Percentiles rank a stretch among this genome's conserved stretches.
Conservation (phyloP, 2,113 vertebrate genomes). For the Picathartes gymnocephalus region DNA sequence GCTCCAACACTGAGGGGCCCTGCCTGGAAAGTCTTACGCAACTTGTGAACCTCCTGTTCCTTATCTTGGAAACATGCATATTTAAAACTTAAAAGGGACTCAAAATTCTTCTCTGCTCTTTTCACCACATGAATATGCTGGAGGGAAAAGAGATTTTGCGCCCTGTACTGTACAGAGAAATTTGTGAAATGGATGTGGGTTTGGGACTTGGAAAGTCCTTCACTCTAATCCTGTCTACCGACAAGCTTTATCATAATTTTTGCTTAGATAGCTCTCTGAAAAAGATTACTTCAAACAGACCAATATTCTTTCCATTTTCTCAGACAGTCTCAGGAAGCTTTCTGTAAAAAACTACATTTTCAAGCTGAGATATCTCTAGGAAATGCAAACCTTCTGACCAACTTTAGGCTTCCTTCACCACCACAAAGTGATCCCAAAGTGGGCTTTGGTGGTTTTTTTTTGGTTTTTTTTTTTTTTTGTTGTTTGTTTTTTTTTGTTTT, state of each 20-base stretch:
- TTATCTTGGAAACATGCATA: background rate
- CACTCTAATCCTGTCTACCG: background rate
- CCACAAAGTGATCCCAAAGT: background rate
- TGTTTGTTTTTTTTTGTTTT: background rate
- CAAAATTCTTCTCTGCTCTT: background rate
- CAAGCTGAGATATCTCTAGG: background rate
- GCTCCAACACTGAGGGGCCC: background rate
- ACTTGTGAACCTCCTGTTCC: background rate
- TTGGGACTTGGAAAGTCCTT: background rate
- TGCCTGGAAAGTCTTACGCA: background rate
- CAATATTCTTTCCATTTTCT: background rate
- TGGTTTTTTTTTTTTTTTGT: background rate
- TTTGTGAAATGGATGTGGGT: background rate
- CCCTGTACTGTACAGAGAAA: accelerated
- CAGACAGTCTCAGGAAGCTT: background rate
- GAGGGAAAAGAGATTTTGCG: background rate
- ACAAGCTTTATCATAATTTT: background rate
- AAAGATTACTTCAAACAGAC: background rate
- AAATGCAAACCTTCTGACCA: background rate
- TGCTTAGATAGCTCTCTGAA: background rate
- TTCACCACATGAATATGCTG: background rate
- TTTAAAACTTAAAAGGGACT: background rate
- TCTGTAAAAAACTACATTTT: background rate
- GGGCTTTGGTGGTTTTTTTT: accelerated
- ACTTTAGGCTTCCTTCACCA: background rate